A percentile compares a stretch with the other conserved stretches of the same genome.
Conservation (phyloP, 2,888 invertebrate species). For the Liopterus haemorrhoidalis region DNA sequence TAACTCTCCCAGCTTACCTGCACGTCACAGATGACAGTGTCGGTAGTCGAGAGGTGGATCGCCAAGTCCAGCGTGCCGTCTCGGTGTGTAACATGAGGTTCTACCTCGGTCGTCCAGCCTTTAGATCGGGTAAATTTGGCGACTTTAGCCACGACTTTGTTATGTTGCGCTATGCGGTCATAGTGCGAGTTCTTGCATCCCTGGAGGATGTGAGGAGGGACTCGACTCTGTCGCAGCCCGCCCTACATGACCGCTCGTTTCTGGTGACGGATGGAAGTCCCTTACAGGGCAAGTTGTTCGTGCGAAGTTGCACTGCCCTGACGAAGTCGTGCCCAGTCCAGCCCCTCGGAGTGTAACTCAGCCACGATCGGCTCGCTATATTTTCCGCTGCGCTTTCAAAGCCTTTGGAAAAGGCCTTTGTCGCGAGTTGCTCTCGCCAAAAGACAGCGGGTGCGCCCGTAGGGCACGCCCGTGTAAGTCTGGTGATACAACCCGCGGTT, state of each 20-base stretch:
- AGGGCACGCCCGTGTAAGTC: not conserved
- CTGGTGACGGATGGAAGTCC: slow-evolving; percentile 22
- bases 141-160: too few relatives aligned
- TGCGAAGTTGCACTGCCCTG: not conserved
- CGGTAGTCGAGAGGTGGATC: too few relatives aligned
- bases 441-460: not conserved
- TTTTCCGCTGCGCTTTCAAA: not conserved
- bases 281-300: slow-evolving; percentile 19
- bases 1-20: too few relatives aligned
- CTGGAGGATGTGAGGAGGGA: too few relatives aligned
- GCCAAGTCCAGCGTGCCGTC: too few relatives aligned
- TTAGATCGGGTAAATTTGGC: too few relatives aligned
- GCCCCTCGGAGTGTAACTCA: not conserved
- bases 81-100: too few relatives aligned
- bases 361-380: not conserved
- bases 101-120: too few relatives aligned
- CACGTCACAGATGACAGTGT: too few relatives aligned
- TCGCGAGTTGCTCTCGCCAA: slow-evolving; percentile 10
- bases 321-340: slow-evolving; percentile 1
- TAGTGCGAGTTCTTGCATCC: too few relatives aligned
- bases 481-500: not conserved
- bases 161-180: too few relatives aligned
- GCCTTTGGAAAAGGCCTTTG: slow-evolving; percentile 5
- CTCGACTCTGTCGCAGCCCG: slow-evolving; percentile 18
- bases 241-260: slow-evolving; percentile 15